Percentiles rank a stretch among this genome's conserved stretches.
These are phyloP conservation scores for Centruroides sculpturatus DNA, from an alignment of 1,140 invertebrate species.

Conservation along the genomic window DNA sequence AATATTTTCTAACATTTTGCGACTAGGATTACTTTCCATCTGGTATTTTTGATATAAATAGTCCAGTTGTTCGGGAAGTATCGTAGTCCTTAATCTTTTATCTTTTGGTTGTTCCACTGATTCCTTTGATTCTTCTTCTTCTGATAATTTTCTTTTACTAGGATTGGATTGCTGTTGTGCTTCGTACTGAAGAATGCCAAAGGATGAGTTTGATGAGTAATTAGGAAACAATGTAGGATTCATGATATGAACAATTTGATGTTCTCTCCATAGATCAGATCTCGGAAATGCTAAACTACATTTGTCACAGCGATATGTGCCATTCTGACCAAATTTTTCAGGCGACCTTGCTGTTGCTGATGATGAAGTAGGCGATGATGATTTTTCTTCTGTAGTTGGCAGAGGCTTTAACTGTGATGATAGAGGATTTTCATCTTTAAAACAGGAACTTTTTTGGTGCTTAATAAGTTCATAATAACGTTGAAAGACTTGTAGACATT, in stretches of 20 bases:
- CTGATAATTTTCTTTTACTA: conserved; percentile 28
- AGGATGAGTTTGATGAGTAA: conserved; percentile 72
- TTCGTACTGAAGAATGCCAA: conserved; percentile 83
- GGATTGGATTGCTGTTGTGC: conserved; percentile 38
- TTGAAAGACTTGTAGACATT: conserved; percentile 94
- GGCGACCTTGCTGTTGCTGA: conserved; percentile 8
- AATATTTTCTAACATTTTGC: conserved; percentile 95
- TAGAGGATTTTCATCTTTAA: conserved; percentile 72
- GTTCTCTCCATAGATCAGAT: conserved; percentile 82
- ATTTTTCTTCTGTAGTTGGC: conserved; percentile 8
- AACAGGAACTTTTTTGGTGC: conserved; percentile 97
- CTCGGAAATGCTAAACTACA: conserved; percentile 80
- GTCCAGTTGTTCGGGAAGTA: conserved; percentile 90
- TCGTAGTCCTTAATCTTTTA: conserved; percentile 87
- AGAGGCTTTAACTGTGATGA: conserved; percentile 24
- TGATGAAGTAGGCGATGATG: conserved; percentile 8
- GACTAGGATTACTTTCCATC: conserved; percentile 87
- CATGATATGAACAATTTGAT: conserved; percentile 90
- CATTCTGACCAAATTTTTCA: conserved; percentile 17
- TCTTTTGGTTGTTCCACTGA: conserved; percentile 48
- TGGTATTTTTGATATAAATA: conserved; percentile 97
- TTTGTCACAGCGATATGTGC: conserved; percentile 58
- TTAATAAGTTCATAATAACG: conserved; percentile 96
- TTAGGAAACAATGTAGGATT: conserved; percentile 78
- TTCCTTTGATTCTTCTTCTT: conserved; percentile 37